Evolutionary conservation across 2,797 vertebrate species (phyloP).

Genomic region (Gambelia wislizenii): DNA sequence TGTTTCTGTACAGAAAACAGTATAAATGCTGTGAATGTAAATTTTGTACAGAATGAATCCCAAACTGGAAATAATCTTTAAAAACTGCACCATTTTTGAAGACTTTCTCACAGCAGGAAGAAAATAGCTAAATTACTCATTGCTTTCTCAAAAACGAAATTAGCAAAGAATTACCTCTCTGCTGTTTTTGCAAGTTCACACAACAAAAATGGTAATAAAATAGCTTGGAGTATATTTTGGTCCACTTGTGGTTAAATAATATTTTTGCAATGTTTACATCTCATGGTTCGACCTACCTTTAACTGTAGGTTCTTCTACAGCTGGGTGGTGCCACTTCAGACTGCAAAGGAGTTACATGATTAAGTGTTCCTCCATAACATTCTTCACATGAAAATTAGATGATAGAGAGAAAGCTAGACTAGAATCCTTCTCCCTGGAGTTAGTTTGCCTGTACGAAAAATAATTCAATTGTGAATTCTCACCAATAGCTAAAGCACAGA

Average conservation of each 20-base stretch:
- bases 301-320: background rate
- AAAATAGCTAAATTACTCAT: too few species aligned
- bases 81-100: too few species aligned
- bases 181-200: background rate
- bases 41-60: too few species aligned
- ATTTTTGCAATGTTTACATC: background rate
- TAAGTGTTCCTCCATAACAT: rapidly evolving
- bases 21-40: too few species aligned
- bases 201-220: background rate
- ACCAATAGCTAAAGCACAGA: background rate
- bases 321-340: background rate
- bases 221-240: background rate
- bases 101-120: too few species aligned
- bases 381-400: background rate
- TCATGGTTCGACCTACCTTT: too few species aligned
- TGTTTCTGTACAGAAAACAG: too few species aligned
- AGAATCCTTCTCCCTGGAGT: background rate
- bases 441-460: background rate
- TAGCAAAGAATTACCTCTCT: too few species aligned
- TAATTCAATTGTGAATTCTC: background rate
- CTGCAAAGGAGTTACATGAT: rapidly evolving
- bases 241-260: background rate
- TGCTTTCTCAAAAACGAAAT: too few species aligned
- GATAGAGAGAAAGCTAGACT: background rate
- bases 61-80: too few species aligned